Percentiles rank a stretch among this genome's conserved stretches.
Evolutionary conservation across 2,113 vertebrate species (phyloP).

Genomic region (Psilopsiagon aurifrons): DNA sequence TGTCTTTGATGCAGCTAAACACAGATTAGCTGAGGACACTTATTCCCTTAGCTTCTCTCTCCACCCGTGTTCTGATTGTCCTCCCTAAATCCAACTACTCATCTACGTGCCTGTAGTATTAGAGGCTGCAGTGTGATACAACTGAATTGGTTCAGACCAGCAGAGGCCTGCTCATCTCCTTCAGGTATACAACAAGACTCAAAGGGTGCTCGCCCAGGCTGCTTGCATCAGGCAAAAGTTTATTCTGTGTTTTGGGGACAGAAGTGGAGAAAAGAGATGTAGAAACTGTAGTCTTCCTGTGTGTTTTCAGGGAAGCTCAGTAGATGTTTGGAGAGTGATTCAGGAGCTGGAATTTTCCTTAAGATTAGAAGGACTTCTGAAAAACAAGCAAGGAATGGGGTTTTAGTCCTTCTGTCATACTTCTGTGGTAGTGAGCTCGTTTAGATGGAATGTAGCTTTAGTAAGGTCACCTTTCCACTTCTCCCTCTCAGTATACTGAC

Average conservation of each 20-base stretch:
- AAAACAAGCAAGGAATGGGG: not conserved
- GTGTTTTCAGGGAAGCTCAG: not conserved
- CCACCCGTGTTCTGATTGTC: no score
- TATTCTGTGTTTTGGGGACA: not conserved
- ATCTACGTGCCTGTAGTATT: accelerated
- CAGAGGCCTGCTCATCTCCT: not conserved
- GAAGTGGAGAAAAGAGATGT: not conserved
- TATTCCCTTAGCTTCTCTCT: not conserved
- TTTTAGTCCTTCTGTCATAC: not conserved
- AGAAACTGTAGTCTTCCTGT: not conserved
- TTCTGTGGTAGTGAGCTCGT: not conserved
- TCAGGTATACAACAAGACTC: accelerated
- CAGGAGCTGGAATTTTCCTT: not conserved
- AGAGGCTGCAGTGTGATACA: no score
- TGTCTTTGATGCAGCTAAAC: not conserved
- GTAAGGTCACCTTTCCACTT: not conserved
- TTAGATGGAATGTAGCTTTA: not conserved
- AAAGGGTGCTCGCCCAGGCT: not conserved
- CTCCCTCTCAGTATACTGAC: not conserved
- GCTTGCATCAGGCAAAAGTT: not conserved
- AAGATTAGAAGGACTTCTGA: not conserved
- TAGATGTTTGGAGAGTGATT: not conserved
- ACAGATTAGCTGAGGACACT: not conserved
- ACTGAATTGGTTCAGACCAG: not conserved
- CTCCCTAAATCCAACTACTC: not conserved